phyloP scores from a whole-genome alignment of 2,113 vertebrate genomes.

The Salvelinus sp. region DNA sequence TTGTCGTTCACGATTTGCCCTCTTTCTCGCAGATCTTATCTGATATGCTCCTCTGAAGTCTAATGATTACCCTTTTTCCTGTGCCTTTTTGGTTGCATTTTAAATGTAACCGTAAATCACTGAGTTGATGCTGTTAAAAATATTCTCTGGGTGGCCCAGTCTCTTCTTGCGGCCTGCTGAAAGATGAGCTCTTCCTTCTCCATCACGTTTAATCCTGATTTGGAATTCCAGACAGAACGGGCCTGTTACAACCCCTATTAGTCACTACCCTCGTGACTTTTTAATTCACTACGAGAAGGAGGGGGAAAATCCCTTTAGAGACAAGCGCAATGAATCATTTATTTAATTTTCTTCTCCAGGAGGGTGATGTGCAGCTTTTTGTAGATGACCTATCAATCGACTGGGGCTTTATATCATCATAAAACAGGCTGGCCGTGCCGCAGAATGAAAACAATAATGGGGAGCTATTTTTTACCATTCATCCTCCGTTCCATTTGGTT shows the following conservation, averaged over 20 bases:
- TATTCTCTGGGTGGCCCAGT: conserved; percentile 13
- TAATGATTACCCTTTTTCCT: not conserved
- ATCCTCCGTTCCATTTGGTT: not conserved
- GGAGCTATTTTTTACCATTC: conserved; percentile 1
- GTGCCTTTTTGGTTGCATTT: not conserved
- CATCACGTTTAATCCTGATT: conserved; percentile 30
- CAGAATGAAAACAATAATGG: not conserved
- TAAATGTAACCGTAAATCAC: not conserved
- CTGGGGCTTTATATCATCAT: conserved; percentile 18
- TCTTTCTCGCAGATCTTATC: not conserved
- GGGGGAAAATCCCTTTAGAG: not conserved
- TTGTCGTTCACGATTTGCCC: not conserved
- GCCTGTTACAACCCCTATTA: conserved; percentile 29
- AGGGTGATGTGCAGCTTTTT: conserved; percentile 26
- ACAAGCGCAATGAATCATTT: conserved; percentile 26
- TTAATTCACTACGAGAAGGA: conserved; percentile 26
- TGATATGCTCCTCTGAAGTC: not conserved
- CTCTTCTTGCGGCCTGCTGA: conserved; percentile 1
- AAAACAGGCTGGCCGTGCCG: conserved; percentile 1
- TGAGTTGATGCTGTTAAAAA: not conserved
- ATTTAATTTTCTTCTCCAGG: conserved; percentile 21
- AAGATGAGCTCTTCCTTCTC: not conserved
- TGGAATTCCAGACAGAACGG: conserved; percentile 29
- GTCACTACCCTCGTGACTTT: conserved; percentile 27
- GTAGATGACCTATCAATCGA: conserved; percentile 31